These are phyloP conservation scores for Antigone vipio DNA, from an alignment of 2,113 vertebrate genomes.

Conservation along the genomic window DNA sequence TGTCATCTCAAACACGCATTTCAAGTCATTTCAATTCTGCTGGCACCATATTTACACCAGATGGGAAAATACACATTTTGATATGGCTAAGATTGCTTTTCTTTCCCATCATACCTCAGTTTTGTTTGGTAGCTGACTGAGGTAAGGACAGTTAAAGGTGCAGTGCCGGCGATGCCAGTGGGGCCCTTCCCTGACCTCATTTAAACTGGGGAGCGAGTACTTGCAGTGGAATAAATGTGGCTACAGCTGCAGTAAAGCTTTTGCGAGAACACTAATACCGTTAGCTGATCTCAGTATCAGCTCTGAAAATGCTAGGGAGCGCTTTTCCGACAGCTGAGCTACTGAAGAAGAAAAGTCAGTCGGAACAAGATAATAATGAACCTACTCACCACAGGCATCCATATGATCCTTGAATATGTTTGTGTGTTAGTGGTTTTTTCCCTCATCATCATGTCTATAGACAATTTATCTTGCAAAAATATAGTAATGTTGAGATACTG, in stretches of 20 bases:
- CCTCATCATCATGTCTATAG: neutral
- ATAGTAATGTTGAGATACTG: neutral
- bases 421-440: neutral
- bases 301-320: neutral
- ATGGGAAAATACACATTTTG: neutral
- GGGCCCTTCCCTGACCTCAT: neutral
- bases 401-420: neutral
- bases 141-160: neutral
- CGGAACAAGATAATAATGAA: neutral
- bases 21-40: neutral
- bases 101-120: neutral
- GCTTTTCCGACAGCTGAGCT: neutral
- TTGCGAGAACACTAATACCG: neutral
- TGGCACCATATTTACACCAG: neutral
- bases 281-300: neutral
- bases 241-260: neutral
- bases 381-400: neutral
- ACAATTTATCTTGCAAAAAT: constrained; percentile 11
- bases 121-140: neutral
- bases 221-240: neutral
- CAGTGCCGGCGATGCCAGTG: no score
- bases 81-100: neutral
- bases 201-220: neutral
- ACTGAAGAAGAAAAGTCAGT: neutral
- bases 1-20: neutral